Base-by-base conservation (phyloP, 2,888 invertebrate genomes). In the Lycaena phlaeas region DNA sequence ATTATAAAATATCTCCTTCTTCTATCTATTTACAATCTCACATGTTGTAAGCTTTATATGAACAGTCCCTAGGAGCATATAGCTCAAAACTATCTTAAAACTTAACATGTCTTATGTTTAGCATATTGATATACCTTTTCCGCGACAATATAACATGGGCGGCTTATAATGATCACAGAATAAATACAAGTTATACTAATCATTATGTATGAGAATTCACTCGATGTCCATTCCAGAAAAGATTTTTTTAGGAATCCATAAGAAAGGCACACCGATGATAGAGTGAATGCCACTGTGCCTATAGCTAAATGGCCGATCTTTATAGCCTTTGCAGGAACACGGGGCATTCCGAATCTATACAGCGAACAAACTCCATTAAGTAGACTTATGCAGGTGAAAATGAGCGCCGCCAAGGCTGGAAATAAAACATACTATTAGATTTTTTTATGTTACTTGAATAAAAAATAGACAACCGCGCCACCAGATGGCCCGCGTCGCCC, bases 181-280 rank as follows among this genome's bases (percentile, higher is more conserved):
- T 50, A 55, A 0, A 43, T 22, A n/a, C 36, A 34, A 5, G 56
- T 56, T 18, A 57, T 36, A 18, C 29, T 48, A 10, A 54, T 53
- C 47, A 60, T 51, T 3, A 52, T 25, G 25, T 54, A 49, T 1
- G 53, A 38, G 6, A 54, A 41, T 38, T 51, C 49, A 9, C 42
- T 26, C 2, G 60, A 52, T 9, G 53, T 49, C 58, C 56, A 62
- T 9, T 39, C 46, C 5, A 15, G 50, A 30, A 59, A 62, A 4
- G 52, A 51, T 14, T 43, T 46, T 37, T 58, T 57, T 10, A 44
- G 34, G 34, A 46, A 59, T 17, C 59, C 59, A 41, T 45, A 54
- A 14, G 42, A 42, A n/a, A 59, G 31, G 29, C 52, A 53, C 6
- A 48, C 46, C 10, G 56, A 54, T 2, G 57, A 57, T 12, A 52